Conservation (phyloP, 2,797 vertebrate species). For the Poecilia picta region DNA sequence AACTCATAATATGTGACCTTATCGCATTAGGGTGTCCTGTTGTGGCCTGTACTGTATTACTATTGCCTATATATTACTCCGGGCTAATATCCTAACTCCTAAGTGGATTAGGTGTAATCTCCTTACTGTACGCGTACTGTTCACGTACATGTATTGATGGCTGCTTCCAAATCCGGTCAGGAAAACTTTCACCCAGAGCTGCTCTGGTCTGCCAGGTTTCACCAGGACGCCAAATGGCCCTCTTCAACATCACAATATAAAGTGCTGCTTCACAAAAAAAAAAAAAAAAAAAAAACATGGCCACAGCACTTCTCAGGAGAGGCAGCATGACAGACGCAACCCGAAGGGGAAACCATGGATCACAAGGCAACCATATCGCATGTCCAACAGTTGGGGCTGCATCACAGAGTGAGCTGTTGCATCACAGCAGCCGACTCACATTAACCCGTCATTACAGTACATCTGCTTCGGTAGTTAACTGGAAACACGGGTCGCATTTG, state of each 20-base stretch:
- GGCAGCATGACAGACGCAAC: neutral
- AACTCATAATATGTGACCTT: slow-evolving; percentile 52
- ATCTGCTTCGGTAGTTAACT: slow-evolving; percentile 17
- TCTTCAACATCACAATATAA: slow-evolving; percentile 12
- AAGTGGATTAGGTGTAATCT: slow-evolving; percentile 73
- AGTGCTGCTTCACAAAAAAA: slow-evolving; percentile 10
- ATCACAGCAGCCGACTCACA: slow-evolving; percentile 35
- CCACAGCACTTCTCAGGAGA: slow-evolving; percentile 9
- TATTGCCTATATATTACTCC: slow-evolving; percentile 66
- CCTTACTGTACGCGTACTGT: slow-evolving; percentile 66
- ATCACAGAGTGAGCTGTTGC: slow-evolving; percentile 47
- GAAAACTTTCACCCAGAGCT: slow-evolving; percentile 51
- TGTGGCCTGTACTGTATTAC: slow-evolving; percentile 41
- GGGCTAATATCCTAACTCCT: slow-evolving; percentile 57
- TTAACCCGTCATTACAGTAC: slow-evolving; percentile 5
- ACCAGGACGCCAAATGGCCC: slow-evolving; percentile 8
- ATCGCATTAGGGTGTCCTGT: slow-evolving; percentile 56
- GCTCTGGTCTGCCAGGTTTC: slow-evolving; percentile 19
- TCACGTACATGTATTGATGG: slow-evolving; percentile 53
- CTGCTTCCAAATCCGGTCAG: slow-evolving; percentile 44
- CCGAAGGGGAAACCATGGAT: neutral
- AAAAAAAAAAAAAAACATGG: neutral
- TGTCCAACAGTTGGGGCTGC: slow-evolving; percentile 15
- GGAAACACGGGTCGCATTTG: neutral
- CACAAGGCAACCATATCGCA: slow-evolving; percentile 12